A percentile compares a stretch with the other conserved stretches of the same genome.
These are phyloP conservation scores for Drosophila mojavensis DNA, from an alignment of 1,140 invertebrate genomes.

Conservation along the genomic window DNA sequence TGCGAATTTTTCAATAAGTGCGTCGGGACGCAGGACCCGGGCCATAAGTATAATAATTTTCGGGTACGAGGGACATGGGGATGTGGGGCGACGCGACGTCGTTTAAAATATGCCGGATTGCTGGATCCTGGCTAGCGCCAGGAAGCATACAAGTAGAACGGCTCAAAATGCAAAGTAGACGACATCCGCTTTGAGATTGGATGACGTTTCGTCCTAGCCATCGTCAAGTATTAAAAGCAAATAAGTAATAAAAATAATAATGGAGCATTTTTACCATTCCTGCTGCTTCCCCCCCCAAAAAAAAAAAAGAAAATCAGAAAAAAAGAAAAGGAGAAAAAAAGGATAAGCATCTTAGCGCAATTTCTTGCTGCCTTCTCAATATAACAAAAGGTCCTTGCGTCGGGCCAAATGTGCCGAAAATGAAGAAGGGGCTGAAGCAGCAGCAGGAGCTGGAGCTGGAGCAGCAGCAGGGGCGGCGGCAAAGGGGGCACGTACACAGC, in stretches of 20 bases:
- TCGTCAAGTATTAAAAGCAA: constrained; percentile 84
- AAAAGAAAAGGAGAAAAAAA: constrained; percentile 61
- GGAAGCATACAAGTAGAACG: constrained; percentile 81
- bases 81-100: constrained; percentile 47
- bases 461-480: not conserved
- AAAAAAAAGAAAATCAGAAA: constrained; percentile 34
- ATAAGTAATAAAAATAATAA: constrained; percentile 84
- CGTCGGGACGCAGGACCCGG: constrained; percentile 47
- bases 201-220: constrained; percentile 69
- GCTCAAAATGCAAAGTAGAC: constrained; percentile 83
- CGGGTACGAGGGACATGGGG: not conserved
- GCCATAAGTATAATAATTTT: constrained; percentile 73
- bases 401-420: constrained; percentile 77
- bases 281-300: constrained; percentile 66
- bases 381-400: constrained; percentile 83
- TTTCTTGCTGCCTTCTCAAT: constrained; percentile 81
- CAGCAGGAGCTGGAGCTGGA: not conserved
- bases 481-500: constrained; percentile 25
- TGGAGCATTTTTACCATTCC: constrained; percentile 83
- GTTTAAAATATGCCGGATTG: constrained; percentile 78
- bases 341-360: constrained; percentile 83
- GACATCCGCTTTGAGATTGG: constrained; percentile 82
- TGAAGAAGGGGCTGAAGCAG: constrained; percentile 20
- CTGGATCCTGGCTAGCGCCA: constrained; percentile 59
- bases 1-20: constrained; percentile 82